Evolutionary conservation across 2,113 vertebrate species (phyloP).

Genomic region (Bufo gargarizans): DNA sequence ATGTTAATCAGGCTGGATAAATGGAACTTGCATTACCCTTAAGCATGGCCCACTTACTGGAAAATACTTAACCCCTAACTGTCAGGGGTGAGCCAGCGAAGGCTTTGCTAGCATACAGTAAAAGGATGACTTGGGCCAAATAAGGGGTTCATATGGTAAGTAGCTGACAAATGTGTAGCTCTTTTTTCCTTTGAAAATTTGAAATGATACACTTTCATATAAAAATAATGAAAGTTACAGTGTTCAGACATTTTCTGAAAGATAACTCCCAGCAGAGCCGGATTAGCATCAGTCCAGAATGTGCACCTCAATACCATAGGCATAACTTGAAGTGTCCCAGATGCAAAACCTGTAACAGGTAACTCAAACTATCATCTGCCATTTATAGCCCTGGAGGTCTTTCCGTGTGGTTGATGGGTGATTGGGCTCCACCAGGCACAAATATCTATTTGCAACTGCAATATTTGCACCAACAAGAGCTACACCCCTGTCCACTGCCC

Average conservation of each 20-base stretch:
- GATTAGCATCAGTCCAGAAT: background rate
- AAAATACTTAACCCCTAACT: conserved; percentile 39
- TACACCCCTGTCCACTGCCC: background rate
- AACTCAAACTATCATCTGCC: background rate
- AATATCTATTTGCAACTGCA: background rate
- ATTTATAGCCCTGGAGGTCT: background rate
- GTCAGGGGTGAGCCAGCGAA: background rate
- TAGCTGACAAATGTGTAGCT: background rate
- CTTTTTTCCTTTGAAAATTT: background rate
- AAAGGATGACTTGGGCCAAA: background rate
- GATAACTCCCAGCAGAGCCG: background rate
- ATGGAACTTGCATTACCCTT: conserved; percentile 52
- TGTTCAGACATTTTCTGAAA: background rate
- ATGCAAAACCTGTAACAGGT: too few species aligned
- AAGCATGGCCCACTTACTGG: conserved; percentile 52
- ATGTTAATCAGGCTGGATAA: conserved; percentile 55
- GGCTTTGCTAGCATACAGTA: background rate
- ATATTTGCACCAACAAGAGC: background rate
- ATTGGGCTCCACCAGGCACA: background rate
- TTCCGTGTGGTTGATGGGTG: background rate
- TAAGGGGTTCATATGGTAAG: background rate
- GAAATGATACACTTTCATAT: background rate
- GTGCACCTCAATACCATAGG: background rate
- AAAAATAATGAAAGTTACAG: background rate
- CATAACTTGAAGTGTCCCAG: background rate